Conservation (phyloP, 2,113 vertebrate genomes). For the Opisthocomus hoazin region DNA sequence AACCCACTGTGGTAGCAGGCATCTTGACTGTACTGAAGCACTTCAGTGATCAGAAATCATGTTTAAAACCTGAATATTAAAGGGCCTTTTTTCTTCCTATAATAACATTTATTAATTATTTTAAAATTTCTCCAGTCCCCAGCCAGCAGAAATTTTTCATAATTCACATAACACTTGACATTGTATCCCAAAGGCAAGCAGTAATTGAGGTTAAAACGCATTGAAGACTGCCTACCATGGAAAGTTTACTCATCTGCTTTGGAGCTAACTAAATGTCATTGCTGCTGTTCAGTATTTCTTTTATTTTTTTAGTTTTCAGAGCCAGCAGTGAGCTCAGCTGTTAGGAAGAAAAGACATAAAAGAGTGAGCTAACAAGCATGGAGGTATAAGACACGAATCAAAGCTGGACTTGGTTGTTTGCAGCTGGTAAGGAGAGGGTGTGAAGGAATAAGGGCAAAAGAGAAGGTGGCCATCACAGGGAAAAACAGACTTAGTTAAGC, state of each 20-base stretch:
- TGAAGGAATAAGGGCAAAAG: neutral
- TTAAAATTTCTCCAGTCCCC: neutral
- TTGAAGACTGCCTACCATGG: neutral
- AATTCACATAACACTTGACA: neutral
- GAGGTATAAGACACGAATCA: neutral
- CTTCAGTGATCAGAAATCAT: neutral
- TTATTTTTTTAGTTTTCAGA: neutral
- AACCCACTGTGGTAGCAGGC: neutral
- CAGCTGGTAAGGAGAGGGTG: neutral
- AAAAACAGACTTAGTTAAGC: neutral
- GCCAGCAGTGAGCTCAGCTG: neutral
- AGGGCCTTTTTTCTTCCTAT: neutral
- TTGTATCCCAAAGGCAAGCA: neutral
- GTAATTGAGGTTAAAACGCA: rapidly evolving
- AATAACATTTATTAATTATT: neutral
- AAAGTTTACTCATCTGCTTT: neutral
- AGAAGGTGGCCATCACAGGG: neutral
- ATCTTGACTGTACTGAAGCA: neutral
- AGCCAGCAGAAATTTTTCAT: neutral
- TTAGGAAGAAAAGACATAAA: neutral
- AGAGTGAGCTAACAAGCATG: neutral
- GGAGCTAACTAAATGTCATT: neutral
- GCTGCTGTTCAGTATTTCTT: neutral
- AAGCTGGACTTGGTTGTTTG: neutral
- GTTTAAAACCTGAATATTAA: neutral